phyloP scores from a whole-genome alignment of 2,888 invertebrate species.

The Bombylius discolor region DNA sequence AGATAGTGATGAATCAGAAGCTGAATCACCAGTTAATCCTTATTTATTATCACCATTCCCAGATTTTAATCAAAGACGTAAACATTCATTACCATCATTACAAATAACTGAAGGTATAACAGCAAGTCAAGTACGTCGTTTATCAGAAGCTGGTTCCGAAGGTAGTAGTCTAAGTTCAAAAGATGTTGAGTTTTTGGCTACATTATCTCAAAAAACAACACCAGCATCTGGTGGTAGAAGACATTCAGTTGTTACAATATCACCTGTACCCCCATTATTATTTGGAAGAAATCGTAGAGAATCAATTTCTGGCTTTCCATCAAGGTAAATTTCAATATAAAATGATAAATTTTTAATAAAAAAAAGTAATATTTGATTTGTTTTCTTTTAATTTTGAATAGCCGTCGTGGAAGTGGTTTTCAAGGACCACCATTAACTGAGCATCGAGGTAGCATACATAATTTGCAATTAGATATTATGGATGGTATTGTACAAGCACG shows the following conservation, averaged over 20 bases:
- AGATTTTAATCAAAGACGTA: conserved; percentile 58
- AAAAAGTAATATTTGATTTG: too few species aligned
- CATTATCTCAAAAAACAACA: conserved; percentile 56
- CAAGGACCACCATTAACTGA: conserved; percentile 59
- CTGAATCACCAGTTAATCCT: conserved; percentile 68
- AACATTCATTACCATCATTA: conserved; percentile 72
- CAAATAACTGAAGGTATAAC: conserved; percentile 75
- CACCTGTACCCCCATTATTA: conserved; percentile 63
- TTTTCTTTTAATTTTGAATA: conserved; percentile 10
- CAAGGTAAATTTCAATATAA: conserved; percentile 24
- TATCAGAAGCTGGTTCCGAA: conserved; percentile 67
- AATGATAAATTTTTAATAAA: too few species aligned
- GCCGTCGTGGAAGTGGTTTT: conserved; percentile 35
- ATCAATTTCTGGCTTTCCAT: conserved; percentile 64
- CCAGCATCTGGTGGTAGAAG: conserved; percentile 63
- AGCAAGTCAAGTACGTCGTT: conserved; percentile 70
- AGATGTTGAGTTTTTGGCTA: conserved; percentile 75
- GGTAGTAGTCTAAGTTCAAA: conserved; percentile 57
- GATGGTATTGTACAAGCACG: conserved; percentile 72
- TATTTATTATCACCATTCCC: conserved; percentile 70
- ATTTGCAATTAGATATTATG: conserved; percentile 76
- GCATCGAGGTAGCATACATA: conserved; percentile 62
- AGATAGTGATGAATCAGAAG: conserved; percentile 48
- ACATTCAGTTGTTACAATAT: conserved; percentile 78
- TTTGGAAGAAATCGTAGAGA: conserved; percentile 71